A percentile compares a stretch with the other conserved stretches of the same genome.
Evolutionary conservation across 2,888 invertebrate genomes (phyloP).

Genomic region (Perizoma flavofasciatum): DNA sequence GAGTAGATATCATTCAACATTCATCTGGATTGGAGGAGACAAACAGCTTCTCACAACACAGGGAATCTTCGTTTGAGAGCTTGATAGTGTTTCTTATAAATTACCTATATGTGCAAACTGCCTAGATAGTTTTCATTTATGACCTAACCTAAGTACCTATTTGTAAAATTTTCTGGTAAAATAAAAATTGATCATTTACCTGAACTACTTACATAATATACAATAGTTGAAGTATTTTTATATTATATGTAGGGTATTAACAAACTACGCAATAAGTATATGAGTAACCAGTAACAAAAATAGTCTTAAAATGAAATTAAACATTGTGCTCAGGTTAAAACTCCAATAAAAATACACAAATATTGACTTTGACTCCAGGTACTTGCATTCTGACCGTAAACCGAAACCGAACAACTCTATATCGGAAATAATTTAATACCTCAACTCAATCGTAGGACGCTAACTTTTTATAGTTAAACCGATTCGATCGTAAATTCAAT

Average conservation of each 20-base stretch:
- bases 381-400: conserved; percentile 30
- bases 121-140: no score
- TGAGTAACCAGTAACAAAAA: conserved; percentile 6
- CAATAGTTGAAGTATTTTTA: no score
- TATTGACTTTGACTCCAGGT: conserved; percentile 22
- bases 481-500: conserved; percentile 42
- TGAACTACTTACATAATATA: no score
- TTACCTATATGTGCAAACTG: no score
- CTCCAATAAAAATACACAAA: conserved; percentile 30
- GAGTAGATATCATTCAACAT: no score
- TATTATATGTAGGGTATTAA: conserved; percentile 1
- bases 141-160: no score
- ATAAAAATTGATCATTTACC: no score
- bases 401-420: conserved; percentile 40
- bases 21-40: no score
- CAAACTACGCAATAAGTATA: conserved; percentile 11
- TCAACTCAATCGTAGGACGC: conserved; percentile 39
- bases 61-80: no score
- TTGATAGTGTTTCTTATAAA: no score
- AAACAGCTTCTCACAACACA: no score
- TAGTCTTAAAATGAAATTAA: conserved; percentile 19
- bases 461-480: conserved; percentile 42
- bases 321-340: conserved; percentile 17
- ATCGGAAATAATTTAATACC: conserved; percentile 41
- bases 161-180: no score